phyloP scores from a whole-genome alignment of 2,797 vertebrate genomes.

The Pteronotus mesoamericanus region DNA sequence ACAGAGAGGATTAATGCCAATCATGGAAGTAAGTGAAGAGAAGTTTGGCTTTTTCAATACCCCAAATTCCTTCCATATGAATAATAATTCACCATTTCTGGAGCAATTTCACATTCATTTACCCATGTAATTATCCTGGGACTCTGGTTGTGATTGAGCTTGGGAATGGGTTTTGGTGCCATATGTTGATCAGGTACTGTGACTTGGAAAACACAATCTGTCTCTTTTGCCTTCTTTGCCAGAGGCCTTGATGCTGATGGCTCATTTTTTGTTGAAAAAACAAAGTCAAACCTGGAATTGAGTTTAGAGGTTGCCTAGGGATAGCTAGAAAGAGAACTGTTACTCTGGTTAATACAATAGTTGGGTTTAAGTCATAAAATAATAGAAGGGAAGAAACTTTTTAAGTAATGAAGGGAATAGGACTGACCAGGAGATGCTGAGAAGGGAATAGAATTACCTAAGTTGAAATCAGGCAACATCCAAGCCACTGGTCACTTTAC shows the following conservation, averaged over 20 bases:
- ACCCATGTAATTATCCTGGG: not conserved
- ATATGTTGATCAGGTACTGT: not conserved
- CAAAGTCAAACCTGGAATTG: not conserved
- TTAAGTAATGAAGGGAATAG: not conserved
- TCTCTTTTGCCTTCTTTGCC: not conserved
- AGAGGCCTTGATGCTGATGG: not conserved
- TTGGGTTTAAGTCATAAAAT: not conserved
- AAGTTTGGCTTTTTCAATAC: not conserved
- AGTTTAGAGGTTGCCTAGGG: not conserved
- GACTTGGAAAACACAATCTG: not conserved
- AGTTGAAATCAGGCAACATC: not conserved
- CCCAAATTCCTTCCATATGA: not conserved
- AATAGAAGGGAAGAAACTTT: not conserved
- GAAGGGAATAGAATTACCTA: not conserved
- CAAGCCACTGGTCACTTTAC: not conserved
- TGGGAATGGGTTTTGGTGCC: not conserved
- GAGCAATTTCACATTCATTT: not conserved
- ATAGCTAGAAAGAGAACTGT: not conserved
- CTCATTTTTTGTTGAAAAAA: not conserved
- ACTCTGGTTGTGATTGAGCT: not conserved
- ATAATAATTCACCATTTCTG: not conserved
- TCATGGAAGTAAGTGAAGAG: not conserved
- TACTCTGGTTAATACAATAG: not conserved
- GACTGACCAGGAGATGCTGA: not conserved
- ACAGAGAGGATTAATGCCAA: not conserved